A percentile compares a stretch with the other conserved stretches of the same genome.
Conservation (phyloP, 2,797 vertebrate genomes). For the Centropyge bicolor region DNA sequence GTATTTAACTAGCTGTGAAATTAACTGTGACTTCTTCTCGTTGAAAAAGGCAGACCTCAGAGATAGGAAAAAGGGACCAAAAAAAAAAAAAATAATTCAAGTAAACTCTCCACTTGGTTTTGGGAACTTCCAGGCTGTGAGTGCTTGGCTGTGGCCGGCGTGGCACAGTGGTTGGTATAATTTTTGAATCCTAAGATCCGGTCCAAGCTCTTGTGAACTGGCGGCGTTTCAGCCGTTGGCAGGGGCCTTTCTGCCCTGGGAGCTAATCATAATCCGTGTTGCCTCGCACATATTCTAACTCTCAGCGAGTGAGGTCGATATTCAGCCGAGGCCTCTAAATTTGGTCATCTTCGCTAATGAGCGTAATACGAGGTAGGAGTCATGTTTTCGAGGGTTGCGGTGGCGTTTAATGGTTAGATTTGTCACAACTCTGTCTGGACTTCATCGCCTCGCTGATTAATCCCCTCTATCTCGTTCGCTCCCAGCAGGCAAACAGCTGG, state of each 20-base stretch:
- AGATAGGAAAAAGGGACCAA: slow-evolving; percentile 55
- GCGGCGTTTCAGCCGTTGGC: slow-evolving; percentile 65
- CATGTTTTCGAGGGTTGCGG: slow-evolving; percentile 50
- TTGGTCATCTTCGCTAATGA: slow-evolving; percentile 62
- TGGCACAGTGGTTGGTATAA: slow-evolving; percentile 63
- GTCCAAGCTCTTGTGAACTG: slow-evolving; percentile 72
- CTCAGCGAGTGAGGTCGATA: slow-evolving; percentile 47
- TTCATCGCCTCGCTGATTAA: slow-evolving; percentile 48
- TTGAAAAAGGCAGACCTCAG: slow-evolving; percentile 56
- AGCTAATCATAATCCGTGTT: slow-evolving; percentile 59
- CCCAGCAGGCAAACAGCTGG: slow-evolving; percentile 57
- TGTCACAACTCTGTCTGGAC: slow-evolving; percentile 40
- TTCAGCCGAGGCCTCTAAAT: slow-evolving; percentile 45
- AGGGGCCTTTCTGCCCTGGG: slow-evolving; percentile 41
- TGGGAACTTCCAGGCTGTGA: slow-evolving; percentile 60
- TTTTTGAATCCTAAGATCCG: slow-evolving; percentile 70
- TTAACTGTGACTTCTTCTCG: slow-evolving; percentile 74
- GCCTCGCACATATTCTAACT: slow-evolving; percentile 60
- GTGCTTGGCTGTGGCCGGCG: slow-evolving; percentile 55
- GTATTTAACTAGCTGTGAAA: slow-evolving; percentile 84
- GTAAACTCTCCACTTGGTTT: slow-evolving; percentile 64
- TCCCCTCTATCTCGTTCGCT: slow-evolving; percentile 38
- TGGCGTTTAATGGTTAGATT: slow-evolving; percentile 52
- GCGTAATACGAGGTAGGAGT: slow-evolving; percentile 51
- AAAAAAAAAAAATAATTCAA: slow-evolving; percentile 32